A percentile compares a stretch with the other conserved stretches of the same genome.
Evolutionary conservation across 2,888 invertebrate species (phyloP).

Genomic region (Tenthredo amoena): DNA sequence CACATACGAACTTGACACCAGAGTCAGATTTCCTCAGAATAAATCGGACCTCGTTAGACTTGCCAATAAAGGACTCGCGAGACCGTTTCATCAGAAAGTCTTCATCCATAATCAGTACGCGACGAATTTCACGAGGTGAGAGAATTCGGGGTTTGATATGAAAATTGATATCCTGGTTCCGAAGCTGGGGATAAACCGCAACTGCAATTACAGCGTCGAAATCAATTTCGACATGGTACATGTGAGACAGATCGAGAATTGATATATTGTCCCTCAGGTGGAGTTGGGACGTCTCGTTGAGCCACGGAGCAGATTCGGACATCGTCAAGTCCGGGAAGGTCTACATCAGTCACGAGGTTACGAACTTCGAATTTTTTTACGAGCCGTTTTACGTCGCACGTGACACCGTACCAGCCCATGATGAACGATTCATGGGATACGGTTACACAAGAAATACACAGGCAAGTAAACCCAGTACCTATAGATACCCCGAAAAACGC

Average conservation of each 20-base stretch:
- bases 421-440: slow-evolving; percentile 94
- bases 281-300: slow-evolving; percentile 70
- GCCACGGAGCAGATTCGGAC: slow-evolving; percentile 80
- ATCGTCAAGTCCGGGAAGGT: slow-evolving; percentile 82
- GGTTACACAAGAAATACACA: slow-evolving; percentile 96
- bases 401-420: slow-evolving; percentile 90
- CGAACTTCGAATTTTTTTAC: slow-evolving; percentile 88
- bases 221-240: neutral
- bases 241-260: neutral
- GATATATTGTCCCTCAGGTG: slow-evolving; percentile 66
- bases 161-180: neutral
- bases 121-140: slow-evolving; percentile 92
- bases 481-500: neutral
- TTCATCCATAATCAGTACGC: slow-evolving; percentile 96
- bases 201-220: neutral
- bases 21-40: slow-evolving; percentile 89
- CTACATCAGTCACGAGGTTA: slow-evolving; percentile 91
- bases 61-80: slow-evolving; percentile 88
- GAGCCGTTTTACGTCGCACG: slow-evolving; percentile 95
- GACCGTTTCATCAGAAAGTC: slow-evolving; percentile 94
- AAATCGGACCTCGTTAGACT: slow-evolving; percentile 89
- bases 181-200: neutral
- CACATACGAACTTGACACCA: slow-evolving; percentile 91
- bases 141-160: neutral
- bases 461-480: slow-evolving; percentile 80